Percentiles rank a stretch among this genome's conserved stretches.
phyloP scores from a whole-genome alignment of 2,113 vertebrate genomes.

The Cephalopholis sonnerati region DNA sequence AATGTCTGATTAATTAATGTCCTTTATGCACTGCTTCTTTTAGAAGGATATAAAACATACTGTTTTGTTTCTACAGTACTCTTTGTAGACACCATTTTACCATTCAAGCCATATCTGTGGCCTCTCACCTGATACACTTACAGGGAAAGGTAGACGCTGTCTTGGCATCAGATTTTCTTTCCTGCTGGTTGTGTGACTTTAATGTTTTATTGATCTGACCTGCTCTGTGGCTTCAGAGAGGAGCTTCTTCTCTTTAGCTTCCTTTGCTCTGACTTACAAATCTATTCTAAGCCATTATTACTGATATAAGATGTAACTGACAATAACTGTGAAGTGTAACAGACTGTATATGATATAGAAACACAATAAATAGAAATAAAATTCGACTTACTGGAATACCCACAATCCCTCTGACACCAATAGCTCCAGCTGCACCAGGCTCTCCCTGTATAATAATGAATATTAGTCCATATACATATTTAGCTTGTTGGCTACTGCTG shows the following conservation, averaged over 20 bases:
- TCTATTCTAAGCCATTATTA: background rate
- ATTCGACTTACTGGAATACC: conserved; percentile 85
- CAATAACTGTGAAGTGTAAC: background rate
- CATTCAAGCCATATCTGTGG: conserved; percentile 1
- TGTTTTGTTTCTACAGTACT: background rate
- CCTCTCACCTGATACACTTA: conserved; percentile 13
- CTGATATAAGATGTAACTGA: background rate
- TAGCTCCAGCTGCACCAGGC: conserved; percentile 77
- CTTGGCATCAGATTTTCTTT: background rate
- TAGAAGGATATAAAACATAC: background rate
- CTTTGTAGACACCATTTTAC: background rate
- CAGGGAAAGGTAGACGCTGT: background rate
- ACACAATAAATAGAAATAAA: background rate
- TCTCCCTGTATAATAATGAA: conserved; percentile 79
- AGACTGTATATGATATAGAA: background rate
- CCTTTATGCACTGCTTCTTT: background rate
- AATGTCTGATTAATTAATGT: too few relatives aligned
- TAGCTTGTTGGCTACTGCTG: background rate
- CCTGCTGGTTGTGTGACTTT: conserved; percentile 26
- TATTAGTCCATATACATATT: background rate
- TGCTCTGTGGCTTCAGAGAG: conserved; percentile 19
- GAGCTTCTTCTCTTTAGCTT: background rate
- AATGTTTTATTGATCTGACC: conserved; percentile 43
- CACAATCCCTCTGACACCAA: conserved; percentile 83
- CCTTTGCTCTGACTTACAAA: background rate